phyloP scores from a whole-genome alignment of 2,113 vertebrate species.

The Speoplatyrhinus poulsoni region DNA sequence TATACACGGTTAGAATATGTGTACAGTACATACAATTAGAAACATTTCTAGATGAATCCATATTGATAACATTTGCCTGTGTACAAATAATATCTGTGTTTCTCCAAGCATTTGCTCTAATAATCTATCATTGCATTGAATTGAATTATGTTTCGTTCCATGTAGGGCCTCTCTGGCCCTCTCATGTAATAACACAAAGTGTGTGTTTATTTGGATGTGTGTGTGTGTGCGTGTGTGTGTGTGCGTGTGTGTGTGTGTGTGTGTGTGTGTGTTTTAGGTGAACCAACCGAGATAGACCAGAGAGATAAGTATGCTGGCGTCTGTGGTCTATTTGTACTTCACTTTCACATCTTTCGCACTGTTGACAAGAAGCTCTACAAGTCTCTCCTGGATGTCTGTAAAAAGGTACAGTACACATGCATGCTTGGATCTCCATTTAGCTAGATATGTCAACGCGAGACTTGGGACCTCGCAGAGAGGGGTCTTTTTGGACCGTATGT shows the following conservation, averaged over 20 bases:
- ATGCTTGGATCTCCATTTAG: neutral
- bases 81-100: neutral
- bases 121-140: too few species aligned
- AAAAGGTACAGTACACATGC: conserved; percentile 82
- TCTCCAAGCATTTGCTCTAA: neutral
- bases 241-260: conserved; percentile 14
- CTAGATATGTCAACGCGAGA: too few species aligned
- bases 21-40: too few species aligned
- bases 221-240: conserved; percentile 6
- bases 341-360: conserved; percentile 95
- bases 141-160: too few species aligned
- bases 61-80: too few species aligned
- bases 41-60: too few species aligned
- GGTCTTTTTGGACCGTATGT: too few species aligned
- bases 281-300: conserved; percentile 97
- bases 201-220: conserved; percentile 4
- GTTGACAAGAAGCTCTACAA: conserved; percentile 97
- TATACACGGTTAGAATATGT: too few species aligned
- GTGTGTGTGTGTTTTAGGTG: conserved; percentile 76
- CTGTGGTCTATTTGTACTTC: conserved; percentile 91
- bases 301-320: conserved; percentile 91
- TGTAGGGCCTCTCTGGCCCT: too few species aligned
- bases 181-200: neutral
- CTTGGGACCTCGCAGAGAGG: too few species aligned
- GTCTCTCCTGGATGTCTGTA: conserved; percentile 91